phyloP scores from a whole-genome alignment of 2,888 invertebrate species.

The Synergus umbraculus region DNA sequence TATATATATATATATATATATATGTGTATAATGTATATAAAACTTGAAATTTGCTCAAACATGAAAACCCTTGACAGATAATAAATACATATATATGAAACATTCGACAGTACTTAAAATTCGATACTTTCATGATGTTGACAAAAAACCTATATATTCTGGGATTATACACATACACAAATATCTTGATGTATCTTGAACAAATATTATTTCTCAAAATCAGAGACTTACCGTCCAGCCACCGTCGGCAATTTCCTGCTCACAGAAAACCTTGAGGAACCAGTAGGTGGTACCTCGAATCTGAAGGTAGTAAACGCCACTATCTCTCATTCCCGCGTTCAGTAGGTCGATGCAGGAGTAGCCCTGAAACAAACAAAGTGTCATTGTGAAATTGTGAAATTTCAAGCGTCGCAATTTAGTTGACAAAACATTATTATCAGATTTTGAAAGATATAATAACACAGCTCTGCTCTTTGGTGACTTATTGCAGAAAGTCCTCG shows the following conservation, averaged over 20 bases:
- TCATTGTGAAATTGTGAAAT: constrained; percentile 43
- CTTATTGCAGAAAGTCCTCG: background rate
- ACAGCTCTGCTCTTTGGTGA: background rate
- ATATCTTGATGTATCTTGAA: background rate
- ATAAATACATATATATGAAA: too few species aligned
- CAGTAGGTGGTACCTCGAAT: constrained; percentile 95
- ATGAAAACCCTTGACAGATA: background rate
- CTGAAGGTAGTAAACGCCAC: constrained; percentile 93
- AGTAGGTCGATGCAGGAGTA: constrained; percentile 92
- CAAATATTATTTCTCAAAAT: background rate
- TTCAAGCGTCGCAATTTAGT: background rate
- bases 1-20: too few species aligned
- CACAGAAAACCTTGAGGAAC: constrained; percentile 95
- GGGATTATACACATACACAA: background rate
- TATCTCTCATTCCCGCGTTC: constrained; percentile 91
- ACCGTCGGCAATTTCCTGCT: constrained; percentile 92
- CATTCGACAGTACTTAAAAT: too few species aligned
- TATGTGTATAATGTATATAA: too few species aligned
- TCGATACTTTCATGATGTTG: background rate
- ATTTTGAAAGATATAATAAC: constrained; percentile 35
- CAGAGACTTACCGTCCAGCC: constrained; percentile 91
- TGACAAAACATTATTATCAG: constrained; percentile 30
- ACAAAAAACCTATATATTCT: too few species aligned
- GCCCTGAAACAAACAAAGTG: constrained; percentile 81
- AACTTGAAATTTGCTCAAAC: background rate